phyloP scores from a whole-genome alignment of 2,113 vertebrate species.

The Lethenteron reissneri region DNA sequence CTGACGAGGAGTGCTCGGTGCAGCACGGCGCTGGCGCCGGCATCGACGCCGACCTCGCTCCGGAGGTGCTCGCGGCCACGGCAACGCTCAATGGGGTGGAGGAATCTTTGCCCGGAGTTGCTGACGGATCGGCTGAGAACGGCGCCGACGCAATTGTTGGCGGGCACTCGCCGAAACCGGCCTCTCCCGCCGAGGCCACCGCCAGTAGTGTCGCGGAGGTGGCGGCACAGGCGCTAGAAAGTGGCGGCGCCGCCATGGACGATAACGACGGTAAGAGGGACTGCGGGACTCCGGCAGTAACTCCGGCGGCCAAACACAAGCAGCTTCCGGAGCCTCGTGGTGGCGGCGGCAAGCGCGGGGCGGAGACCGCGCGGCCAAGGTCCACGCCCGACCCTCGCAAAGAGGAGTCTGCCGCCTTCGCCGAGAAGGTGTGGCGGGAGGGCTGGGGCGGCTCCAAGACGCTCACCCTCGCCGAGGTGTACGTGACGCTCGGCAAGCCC shows the following conservation, averaged over 20 bases:
- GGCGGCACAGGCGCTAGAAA: slow-evolving; percentile 13
- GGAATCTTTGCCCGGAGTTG: too few relatives aligned
- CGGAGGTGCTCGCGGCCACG: slow-evolving; percentile 9
- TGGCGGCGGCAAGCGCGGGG: neutral
- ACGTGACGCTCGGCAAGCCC: slow-evolving; percentile 95
- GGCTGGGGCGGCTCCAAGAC: slow-evolving; percentile 69
- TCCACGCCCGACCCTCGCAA: slow-evolving; percentile 19
- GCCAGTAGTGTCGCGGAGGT: slow-evolving; percentile 18
- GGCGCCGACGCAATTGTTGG: too few relatives aligned
- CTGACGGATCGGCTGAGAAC: too few relatives aligned
- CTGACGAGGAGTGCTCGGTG: slow-evolving; percentile 8
- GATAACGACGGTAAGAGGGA: slow-evolving; percentile 12
- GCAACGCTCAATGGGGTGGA: too few relatives aligned
- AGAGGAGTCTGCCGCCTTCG: slow-evolving; percentile 26
- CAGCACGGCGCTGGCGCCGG: slow-evolving; percentile 13
- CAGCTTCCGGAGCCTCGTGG: slow-evolving; percentile 14
- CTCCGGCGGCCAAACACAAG: slow-evolving; percentile 9
- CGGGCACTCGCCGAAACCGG: too few relatives aligned
- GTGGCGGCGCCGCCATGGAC: slow-evolving; percentile 11
- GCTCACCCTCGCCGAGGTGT: slow-evolving; percentile 85
- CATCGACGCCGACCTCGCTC: slow-evolving; percentile 13
- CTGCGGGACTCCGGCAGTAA: slow-evolving; percentile 15
- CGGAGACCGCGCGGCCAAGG: neutral
- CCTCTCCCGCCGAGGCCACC: slow-evolving; percentile 21
- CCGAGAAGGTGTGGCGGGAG: slow-evolving; percentile 56